These are phyloP conservation scores for Drosophila lacteicornis DNA, from an alignment of 1,140 invertebrate genomes.

Conservation along the genomic window DNA sequence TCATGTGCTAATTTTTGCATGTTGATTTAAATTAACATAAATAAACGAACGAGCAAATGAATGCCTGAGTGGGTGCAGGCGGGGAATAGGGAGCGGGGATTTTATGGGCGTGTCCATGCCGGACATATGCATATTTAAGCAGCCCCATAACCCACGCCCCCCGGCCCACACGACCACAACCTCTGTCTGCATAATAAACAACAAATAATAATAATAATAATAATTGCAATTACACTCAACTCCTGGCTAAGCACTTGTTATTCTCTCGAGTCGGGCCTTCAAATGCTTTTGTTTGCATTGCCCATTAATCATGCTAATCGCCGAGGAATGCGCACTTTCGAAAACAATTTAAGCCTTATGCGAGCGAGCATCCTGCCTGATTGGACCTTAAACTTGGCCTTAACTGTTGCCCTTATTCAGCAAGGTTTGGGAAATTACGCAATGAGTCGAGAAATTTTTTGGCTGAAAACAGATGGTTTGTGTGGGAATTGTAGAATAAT, in stretches of 20 bases:
- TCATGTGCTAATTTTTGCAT: slow-evolving; percentile 67
- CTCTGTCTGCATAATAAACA: slow-evolving; percentile 46
- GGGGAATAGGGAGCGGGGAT: not conserved
- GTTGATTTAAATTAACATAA: slow-evolving; percentile 68
- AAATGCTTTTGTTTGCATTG: slow-evolving; percentile 37
- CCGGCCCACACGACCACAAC: slow-evolving; percentile 9
- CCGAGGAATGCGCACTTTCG: slow-evolving; percentile 12
- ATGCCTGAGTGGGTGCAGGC: slow-evolving; percentile 32
- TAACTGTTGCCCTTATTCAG: not conserved
- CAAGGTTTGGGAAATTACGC: not conserved
- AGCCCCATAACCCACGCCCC: not conserved
- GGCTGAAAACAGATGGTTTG: not conserved
- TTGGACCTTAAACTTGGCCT: not conserved
- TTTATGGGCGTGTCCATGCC: slow-evolving; percentile 38
- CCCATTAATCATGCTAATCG: slow-evolving; percentile 51
- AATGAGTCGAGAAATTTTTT: not conserved
- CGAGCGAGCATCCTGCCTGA: too few species aligned
- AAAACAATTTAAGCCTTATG: slow-evolving; percentile 13
- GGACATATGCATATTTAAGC: slow-evolving; percentile 59
- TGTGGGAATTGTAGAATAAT: not conserved
- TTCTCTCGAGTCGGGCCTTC: not conserved
- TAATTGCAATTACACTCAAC: slow-evolving; percentile 46
- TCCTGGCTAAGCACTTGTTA: slow-evolving; percentile 18
- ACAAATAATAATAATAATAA: slow-evolving; percentile 34
- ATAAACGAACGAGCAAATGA: slow-evolving; percentile 60